A percentile compares a stretch with the other conserved stretches of the same genome.
These are phyloP conservation scores for Cataglyphis cursor DNA, from an alignment of 2,888 invertebrate genomes.

Conservation along the genomic window DNA sequence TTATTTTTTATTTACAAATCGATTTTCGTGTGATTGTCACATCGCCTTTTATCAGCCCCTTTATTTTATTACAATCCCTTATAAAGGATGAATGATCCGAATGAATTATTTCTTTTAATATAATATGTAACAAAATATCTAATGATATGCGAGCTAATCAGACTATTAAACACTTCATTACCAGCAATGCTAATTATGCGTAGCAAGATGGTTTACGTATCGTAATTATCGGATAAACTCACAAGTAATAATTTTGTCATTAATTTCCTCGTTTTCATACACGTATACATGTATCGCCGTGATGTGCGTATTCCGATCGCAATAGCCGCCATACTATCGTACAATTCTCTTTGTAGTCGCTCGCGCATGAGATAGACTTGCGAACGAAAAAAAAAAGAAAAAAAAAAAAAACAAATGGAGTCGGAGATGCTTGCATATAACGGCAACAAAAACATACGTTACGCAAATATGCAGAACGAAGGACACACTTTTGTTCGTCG, in stretches of 20 bases:
- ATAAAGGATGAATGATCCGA: neutral
- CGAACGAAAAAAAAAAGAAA: constrained; percentile 14
- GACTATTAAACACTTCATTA: constrained; percentile 1
- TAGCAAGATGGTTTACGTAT: neutral
- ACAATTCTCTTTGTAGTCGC: constrained; percentile 42
- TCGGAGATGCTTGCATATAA: constrained; percentile 3
- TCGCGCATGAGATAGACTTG: constrained; percentile 13
- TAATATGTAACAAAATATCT: neutral
- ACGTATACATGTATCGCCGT: neutral
- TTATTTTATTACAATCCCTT: neutral
- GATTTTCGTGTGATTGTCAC: neutral
- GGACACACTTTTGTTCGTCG: constrained; percentile 50
- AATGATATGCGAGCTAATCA: constrained; percentile 27
- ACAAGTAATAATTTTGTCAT: constrained; percentile 25
- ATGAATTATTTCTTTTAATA: constrained; percentile 8
- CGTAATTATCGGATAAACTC: constrained; percentile 26
- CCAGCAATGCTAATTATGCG: constrained; percentile 8
- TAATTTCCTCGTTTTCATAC: constrained; percentile 18
- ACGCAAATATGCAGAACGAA: constrained; percentile 47
- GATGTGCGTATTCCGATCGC: constrained; percentile 30
- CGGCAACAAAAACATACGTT: constrained; percentile 37
- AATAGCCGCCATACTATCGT: constrained; percentile 27
- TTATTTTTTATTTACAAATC: neutral
- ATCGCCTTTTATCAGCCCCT: neutral
- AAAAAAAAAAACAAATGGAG: constrained; percentile 20